A percentile compares a stretch with the other conserved stretches of the same genome.
phyloP scores from a whole-genome alignment of 2,797 vertebrate species.

The Adelosebastes latens region DNA sequence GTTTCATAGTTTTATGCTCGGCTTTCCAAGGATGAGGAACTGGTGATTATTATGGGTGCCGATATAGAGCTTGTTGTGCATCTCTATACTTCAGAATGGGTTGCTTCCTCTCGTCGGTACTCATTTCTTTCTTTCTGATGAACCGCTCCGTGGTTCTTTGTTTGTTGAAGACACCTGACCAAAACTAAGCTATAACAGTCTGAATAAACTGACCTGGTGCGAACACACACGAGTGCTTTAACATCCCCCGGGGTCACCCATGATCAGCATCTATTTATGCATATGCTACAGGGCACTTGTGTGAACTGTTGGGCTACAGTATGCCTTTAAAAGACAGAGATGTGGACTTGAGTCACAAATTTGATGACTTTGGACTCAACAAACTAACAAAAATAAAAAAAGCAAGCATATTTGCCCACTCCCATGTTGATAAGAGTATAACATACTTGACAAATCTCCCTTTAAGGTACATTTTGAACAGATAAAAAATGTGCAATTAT shows the following conservation, averaged over 20 bases:
- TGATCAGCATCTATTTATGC: neutral
- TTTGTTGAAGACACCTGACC: neutral
- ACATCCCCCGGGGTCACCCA: neutral
- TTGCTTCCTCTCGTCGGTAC: neutral
- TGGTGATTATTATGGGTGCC: neutral
- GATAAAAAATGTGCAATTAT: too few relatives aligned
- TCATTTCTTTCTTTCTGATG: neutral
- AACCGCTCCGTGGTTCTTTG: neutral
- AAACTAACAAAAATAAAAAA: too few relatives aligned
- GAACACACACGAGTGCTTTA: neutral
- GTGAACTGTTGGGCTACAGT: neutral
- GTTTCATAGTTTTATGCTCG: neutral
- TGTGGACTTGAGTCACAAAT: too few relatives aligned
- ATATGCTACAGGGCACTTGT: neutral
- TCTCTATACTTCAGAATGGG: neutral
- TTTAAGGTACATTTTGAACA: accelerated
- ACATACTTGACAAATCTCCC: too few relatives aligned
- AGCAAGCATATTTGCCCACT: too few relatives aligned
- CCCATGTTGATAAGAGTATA: too few relatives aligned
- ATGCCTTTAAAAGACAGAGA: neutral
- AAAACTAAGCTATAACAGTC: neutral
- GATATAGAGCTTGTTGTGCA: neutral
- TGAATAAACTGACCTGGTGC: neutral
- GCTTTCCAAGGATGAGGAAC: neutral
- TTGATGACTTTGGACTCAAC: too few relatives aligned